These are phyloP conservation scores for Carterocephalus palaemon DNA, from an alignment of 2,888 invertebrate species.

Conservation along the genomic window DNA sequence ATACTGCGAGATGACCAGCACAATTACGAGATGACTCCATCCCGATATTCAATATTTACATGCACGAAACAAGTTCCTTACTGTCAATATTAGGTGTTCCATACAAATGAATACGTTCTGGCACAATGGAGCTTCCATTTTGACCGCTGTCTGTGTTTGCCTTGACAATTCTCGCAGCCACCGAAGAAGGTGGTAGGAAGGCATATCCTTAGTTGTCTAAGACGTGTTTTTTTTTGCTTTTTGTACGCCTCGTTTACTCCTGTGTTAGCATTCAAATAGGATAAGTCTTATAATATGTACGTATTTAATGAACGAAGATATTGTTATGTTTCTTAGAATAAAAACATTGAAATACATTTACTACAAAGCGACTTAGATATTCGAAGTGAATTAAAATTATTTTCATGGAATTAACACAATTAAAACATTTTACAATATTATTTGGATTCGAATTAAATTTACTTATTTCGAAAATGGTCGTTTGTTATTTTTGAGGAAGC, in stretches of 20 bases:
- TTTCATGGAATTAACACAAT: no score
- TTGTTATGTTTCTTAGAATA: no score
- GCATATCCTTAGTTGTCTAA: no score
- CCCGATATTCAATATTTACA: conserved; percentile 55
- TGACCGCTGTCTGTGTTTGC: conserved; percentile 69
- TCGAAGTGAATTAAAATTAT: no score
- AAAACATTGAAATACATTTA: no score
- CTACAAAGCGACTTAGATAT: no score
- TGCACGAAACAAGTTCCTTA: conserved; percentile 65
- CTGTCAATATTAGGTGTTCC: conserved; percentile 71
- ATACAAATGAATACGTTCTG: conserved; percentile 78
- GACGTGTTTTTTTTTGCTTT: conserved; percentile 48
- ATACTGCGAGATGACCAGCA: conserved; percentile 38
- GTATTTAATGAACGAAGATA: no score
- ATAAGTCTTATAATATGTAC: no score
- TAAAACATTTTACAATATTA: no score
- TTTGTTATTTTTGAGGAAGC: no score
- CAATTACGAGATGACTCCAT: conserved; percentile 50
- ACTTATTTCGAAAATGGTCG: no score
- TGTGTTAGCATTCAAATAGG: background rate
- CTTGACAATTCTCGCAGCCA: conserved; percentile 71
- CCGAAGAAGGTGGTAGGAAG: conserved; percentile 48
- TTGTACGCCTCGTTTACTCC: conserved; percentile 39
- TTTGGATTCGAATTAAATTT: no score
- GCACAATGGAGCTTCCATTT: conserved; percentile 74